phyloP scores from a whole-genome alignment of 2,113 vertebrate species.

The Craseonycteris thonglongyai region DNA sequence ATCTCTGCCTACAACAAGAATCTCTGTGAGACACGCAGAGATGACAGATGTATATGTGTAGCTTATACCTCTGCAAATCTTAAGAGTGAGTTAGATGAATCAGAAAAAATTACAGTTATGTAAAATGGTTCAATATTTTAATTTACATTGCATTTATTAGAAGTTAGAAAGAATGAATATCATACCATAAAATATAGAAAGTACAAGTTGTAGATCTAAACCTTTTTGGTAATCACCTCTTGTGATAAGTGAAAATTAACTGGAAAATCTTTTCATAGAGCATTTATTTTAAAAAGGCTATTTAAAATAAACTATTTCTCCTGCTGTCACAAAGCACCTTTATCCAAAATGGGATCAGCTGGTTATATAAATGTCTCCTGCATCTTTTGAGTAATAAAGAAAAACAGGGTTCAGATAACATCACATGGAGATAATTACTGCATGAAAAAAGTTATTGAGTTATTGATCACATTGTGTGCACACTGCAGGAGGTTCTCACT shows the following conservation, averaged over 20 bases:
- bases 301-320: slow-evolving; percentile 81
- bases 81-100: slow-evolving; percentile 1
- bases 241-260: slow-evolving; percentile 60
- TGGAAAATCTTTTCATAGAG: slow-evolving; percentile 65
- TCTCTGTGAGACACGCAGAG: not conserved
- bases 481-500: slow-evolving; percentile 85
- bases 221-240: slow-evolving; percentile 50
- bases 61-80: not conserved
- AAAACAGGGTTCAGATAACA: slow-evolving; percentile 86
- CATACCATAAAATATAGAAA: slow-evolving; percentile 53
- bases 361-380: slow-evolving; percentile 84
- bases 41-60: not conserved
- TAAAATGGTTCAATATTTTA: slow-evolving; percentile 14
- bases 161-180: slow-evolving; percentile 5
- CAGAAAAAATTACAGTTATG: not conserved
- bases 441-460: slow-evolving; percentile 94
- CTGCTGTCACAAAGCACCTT: slow-evolving; percentile 80
- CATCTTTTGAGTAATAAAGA: slow-evolving; percentile 87
- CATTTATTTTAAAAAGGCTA: slow-evolving; percentile 77
- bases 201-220: slow-evolving; percentile 26
- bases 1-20: slow-evolving; percentile 87
- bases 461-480: slow-evolving; percentile 89
- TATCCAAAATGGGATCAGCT: slow-evolving; percentile 86
- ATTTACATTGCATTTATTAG: not conserved
- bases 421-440: slow-evolving; percentile 87